Percentiles rank a stretch among this genome's conserved stretches.
Evolutionary conservation across 2,888 invertebrate genomes (phyloP).

Genomic region (Harpalus rufipes): DNA sequence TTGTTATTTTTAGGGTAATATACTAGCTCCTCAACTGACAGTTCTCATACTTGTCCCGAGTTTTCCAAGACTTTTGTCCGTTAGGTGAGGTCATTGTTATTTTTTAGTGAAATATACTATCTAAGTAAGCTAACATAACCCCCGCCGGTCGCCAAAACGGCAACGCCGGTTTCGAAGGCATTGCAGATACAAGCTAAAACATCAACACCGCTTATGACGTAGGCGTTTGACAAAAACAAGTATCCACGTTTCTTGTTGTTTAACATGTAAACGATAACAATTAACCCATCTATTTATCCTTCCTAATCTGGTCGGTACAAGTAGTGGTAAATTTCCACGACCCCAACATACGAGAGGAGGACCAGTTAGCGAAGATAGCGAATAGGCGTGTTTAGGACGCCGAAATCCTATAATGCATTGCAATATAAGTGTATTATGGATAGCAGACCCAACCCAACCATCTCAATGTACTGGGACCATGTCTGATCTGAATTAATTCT

Average conservation of each 20-base stretch:
- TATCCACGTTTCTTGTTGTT: neutral
- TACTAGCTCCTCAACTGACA: too few relatives aligned
- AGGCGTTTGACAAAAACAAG: too few relatives aligned
- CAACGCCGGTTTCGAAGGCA: too few relatives aligned
- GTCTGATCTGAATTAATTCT: slow-evolving; percentile 23
- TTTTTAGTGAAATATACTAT: too few relatives aligned
- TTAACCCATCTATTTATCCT: neutral
- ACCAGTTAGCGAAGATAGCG: slow-evolving; percentile 33
- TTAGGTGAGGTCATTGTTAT: too few relatives aligned
- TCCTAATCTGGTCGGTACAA: slow-evolving; percentile 1
- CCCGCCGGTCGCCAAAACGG: too few relatives aligned
- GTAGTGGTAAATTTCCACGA: slow-evolving; percentile 1
- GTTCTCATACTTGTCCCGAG: too few relatives aligned
- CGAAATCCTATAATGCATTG: slow-evolving; percentile 26
- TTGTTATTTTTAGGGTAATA: too few relatives aligned
- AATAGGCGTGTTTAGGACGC: slow-evolving; percentile 45
- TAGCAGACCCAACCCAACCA: slow-evolving; percentile 9
- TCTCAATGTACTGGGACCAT: slow-evolving; percentile 14
- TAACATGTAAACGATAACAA: neutral
- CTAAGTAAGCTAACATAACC: too few relatives aligned
- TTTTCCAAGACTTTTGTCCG: too few relatives aligned
- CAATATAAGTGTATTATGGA: slow-evolving; percentile 49
- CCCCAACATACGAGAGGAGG: slow-evolving; percentile 12
- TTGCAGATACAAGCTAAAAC: too few relatives aligned
- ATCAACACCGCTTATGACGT: too few relatives aligned